These are phyloP conservation scores for Dipus sagitta DNA, from an alignment of 2,797 vertebrate genomes.

Conservation along the genomic window DNA sequence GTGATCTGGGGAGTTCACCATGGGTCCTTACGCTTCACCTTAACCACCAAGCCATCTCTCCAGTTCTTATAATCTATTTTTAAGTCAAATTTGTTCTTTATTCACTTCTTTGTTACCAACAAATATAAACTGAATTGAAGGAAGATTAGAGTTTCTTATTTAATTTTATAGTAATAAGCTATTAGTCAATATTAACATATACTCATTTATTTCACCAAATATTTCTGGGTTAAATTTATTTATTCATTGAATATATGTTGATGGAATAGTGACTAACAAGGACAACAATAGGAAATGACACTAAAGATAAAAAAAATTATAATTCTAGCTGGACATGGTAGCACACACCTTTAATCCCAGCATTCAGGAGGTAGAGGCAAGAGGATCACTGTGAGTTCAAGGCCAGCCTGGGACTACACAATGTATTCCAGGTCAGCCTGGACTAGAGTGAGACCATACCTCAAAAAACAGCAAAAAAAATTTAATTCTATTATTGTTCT, in stretches of 20 bases:
- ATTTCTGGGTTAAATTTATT: background rate
- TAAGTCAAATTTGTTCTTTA: constrained; percentile 15
- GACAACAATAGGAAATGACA: background rate
- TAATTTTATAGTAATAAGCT: background rate
- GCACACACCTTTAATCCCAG: too few species aligned
- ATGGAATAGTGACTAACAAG: background rate
- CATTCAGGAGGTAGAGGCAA: too few species aligned
- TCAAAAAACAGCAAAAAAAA: background rate
- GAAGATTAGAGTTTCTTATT: background rate
- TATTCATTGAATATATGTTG: constrained; percentile 22
- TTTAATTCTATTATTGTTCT: constrained; percentile 8
- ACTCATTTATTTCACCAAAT: constrained; percentile 44
- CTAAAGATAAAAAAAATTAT: background rate
- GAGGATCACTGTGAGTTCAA: too few species aligned
- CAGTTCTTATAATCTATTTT: background rate
- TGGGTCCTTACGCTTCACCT: too few species aligned
- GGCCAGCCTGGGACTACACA: too few species aligned
- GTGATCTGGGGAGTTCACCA: too few species aligned
- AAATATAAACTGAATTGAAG: constrained; percentile 30
- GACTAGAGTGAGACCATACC: too few species aligned
- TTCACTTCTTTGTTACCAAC: constrained; percentile 19
- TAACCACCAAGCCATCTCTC: too few species aligned
- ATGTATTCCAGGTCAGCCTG: too few species aligned
- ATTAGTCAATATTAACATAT: constrained; percentile 23
- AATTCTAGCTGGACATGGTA: too few species aligned